Conservation (phyloP, 2,888 invertebrate species). For the Heliconius charithonia region DNA sequence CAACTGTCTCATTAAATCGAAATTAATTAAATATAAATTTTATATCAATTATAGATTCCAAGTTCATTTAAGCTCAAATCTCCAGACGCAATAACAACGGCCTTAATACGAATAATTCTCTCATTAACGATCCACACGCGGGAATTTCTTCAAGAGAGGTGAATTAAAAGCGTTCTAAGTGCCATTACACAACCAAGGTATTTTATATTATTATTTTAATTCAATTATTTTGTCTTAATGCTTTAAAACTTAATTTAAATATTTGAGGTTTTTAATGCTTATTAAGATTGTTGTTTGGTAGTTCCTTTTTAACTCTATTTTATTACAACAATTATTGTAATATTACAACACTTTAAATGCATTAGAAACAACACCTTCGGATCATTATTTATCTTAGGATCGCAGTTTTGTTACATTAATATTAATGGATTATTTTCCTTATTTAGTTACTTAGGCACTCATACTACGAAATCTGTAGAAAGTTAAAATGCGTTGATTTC, state of each 20-base stretch:
- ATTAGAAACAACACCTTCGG: neutral
- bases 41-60: conserved; percentile 10
- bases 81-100: conserved; percentile 46
- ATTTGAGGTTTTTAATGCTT: neutral
- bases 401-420: too few species aligned
- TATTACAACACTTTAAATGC: neutral
- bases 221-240: conserved; percentile 56
- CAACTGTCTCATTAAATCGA: neutral
- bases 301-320: neutral
- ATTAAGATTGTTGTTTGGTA: neutral
- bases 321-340: too few species aligned
- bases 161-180: conserved; percentile 69
- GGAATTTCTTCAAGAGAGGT: conserved; percentile 67
- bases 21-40: neutral
- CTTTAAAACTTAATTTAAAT: too few species aligned
- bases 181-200: conserved; percentile 62
- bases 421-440: too few species aligned
- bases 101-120: conserved; percentile 63
- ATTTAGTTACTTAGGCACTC: too few species aligned
- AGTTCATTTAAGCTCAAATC: conserved; percentile 41
- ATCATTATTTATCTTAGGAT: too few species aligned
- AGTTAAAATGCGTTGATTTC: too few species aligned
- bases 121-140: conserved; percentile 60
- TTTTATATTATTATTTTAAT: conserved; percentile 72
- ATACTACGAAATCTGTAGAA: too few species aligned